These are phyloP conservation scores for Atopsyche davidsoni DNA, from an alignment of 1,140 invertebrate species.

Conservation along the genomic window DNA sequence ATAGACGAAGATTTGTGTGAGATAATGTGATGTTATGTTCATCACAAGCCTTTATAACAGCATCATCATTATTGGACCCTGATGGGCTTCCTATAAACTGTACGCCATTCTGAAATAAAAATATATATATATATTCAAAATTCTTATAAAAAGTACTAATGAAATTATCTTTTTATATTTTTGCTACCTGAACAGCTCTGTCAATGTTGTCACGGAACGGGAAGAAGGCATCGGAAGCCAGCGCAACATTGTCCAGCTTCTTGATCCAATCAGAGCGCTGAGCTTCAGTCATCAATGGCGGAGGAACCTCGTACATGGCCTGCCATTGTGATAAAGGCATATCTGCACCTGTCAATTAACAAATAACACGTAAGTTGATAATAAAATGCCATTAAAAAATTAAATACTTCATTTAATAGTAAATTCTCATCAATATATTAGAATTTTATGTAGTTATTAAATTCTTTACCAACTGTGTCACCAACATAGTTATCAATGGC, in stretches of 20 bases:
- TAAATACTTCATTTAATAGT: background rate
- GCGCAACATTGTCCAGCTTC: constrained; percentile 74
- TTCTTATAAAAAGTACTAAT: background rate
- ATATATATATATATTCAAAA: constrained; percentile 27
- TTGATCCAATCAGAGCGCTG: constrained; percentile 77
- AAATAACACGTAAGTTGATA: no score
- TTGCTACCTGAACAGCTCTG: constrained; percentile 74
- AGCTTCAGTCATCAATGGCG: constrained; percentile 56
- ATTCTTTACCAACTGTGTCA: constrained; percentile 70
- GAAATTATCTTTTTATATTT: background rate
- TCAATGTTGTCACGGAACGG: constrained; percentile 98
- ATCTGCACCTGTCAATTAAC: constrained; percentile 51
- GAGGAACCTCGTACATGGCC: constrained; percentile 68
- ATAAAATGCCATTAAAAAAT: no score
- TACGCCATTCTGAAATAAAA: constrained; percentile 80
- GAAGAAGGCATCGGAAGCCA: constrained; percentile 98
- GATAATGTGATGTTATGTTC: constrained; percentile 83
- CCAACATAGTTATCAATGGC: constrained; percentile 94
- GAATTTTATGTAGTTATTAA: background rate
- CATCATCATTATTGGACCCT: constrained; percentile 88
- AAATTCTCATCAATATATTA: no score
- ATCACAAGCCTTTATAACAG: constrained; percentile 88
- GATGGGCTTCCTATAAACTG: constrained; percentile 87
- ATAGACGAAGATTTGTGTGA: constrained; percentile 88
- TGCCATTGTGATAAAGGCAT: constrained; percentile 64